A percentile compares a stretch with the other conserved stretches of the same genome.
Conservation (phyloP, 2,888 invertebrate genomes). For the Thereva nobilitata region DNA sequence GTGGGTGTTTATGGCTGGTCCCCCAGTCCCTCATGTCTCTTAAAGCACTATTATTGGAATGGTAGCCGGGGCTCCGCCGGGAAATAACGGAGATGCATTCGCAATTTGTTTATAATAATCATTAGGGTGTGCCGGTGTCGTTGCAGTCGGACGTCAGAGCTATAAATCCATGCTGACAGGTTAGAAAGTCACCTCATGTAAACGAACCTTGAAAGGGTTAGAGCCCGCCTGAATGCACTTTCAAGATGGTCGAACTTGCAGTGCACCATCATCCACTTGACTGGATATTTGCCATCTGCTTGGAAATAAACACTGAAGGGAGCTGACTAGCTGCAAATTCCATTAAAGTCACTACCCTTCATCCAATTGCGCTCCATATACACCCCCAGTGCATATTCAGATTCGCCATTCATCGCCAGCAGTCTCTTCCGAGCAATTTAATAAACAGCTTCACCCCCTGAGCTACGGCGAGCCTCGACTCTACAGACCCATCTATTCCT, state of each 20-base stretch:
- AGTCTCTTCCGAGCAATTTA: slow-evolving; percentile 28
- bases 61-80: slow-evolving; percentile 16
- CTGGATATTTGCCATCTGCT: slow-evolving; percentile 29
- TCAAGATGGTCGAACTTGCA: slow-evolving; percentile 1
- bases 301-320: slow-evolving; percentile 26
- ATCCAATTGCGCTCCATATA: slow-evolving; percentile 14
- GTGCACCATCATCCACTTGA: slow-evolving; percentile 28
- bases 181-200: slow-evolving; percentile 25
- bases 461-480: not conserved
- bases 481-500: too few relatives aligned
- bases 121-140: slow-evolving; percentile 2
- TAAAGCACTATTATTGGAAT: slow-evolving; percentile 25
- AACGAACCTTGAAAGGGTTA: slow-evolving; percentile 30
- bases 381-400: not conserved
- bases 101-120: slow-evolving; percentile 29
- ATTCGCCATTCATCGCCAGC: not conserved
- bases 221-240: not conserved
- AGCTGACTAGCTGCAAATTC: slow-evolving; percentile 27
- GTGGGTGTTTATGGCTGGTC: not conserved
- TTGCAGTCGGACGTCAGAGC: slow-evolving; percentile 17
- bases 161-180: slow-evolving; percentile 26
- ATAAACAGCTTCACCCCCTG: slow-evolving; percentile 24
- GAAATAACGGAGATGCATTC: slow-evolving; percentile 23
- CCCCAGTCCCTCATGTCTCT: not conserved
- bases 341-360: slow-evolving; percentile 12